Evolutionary conservation across 1,140 invertebrate genomes (phyloP), one percentile per base, ranked within the genome.

Genomic region (Drosophila equinoxialis): DNA sequence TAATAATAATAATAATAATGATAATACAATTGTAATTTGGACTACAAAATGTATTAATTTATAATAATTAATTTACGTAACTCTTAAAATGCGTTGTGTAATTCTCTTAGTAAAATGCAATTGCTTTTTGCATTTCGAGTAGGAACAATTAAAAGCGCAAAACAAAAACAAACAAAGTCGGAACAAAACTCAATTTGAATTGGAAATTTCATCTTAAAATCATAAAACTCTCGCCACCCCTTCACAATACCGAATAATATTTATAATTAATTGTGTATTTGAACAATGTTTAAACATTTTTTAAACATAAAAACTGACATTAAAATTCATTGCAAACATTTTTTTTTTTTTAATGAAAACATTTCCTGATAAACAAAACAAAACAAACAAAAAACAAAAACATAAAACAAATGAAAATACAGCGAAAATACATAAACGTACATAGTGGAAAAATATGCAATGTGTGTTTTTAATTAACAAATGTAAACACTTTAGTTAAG

Each of bases 41-140:
- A 51, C 45, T 51, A 51, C 45, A 51, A 51, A 51, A 23, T 23
- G 45, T 51, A 51, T 51, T 51, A 51, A 51, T 51, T 51, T 51
- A 51, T 51, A 51, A 51, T 51, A 51, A 51, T 51, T 51, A 51
- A 20, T 51, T 51, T 51, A 51, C 45, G 45, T 51, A 51, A 51
- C 45, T 51, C 45, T 51, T 51, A 51, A 51, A 51, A 51, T 51
- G 45, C 45, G 45, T 51, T 51, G 45, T 51, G 20, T 51, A 51
- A 51, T 51, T 51, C 45, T 51, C 45, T 51, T 51, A 51, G 45
- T 51, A 51, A 51, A 20, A 51, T 51, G 45, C 45, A 51, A 51
- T 14, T 51, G 45, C 45, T 23, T 51, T 11, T 51, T 51, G 45
- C 45, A 51, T 51, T 51, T 51, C 45, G 45, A 23, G 45, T 51